phyloP scores from a whole-genome alignment of 2,113 vertebrate species.

The Thalassarche chlororhynchos region DNA sequence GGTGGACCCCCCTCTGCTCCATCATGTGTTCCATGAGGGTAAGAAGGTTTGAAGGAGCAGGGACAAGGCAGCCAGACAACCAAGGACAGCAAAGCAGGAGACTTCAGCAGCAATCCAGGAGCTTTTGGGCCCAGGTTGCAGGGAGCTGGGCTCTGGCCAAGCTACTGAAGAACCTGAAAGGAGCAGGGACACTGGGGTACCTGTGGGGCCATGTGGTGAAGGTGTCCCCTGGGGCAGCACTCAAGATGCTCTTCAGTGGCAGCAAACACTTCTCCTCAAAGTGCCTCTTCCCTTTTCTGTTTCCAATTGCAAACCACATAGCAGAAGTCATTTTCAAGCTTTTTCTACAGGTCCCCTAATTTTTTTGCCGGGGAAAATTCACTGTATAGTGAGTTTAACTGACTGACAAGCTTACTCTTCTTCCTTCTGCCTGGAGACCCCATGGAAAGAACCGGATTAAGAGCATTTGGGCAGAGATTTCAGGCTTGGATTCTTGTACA shows the following conservation, averaged over 20 bases:
- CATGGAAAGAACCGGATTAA: background rate
- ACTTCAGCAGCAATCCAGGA: background rate
- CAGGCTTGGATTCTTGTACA: background rate
- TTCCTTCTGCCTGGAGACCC: background rate
- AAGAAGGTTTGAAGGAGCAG: background rate
- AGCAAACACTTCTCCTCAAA: background rate
- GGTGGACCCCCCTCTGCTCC: background rate
- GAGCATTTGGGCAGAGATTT: background rate
- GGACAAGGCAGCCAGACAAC: background rate
- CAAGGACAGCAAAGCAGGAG: background rate
- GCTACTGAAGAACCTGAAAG: background rate
- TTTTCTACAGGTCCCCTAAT: background rate
- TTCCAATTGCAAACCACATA: background rate
- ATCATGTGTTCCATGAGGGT: accelerated
- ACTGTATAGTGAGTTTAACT: background rate
- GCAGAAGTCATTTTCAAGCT: background rate
- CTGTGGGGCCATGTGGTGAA: background rate
- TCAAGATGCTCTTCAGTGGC: background rate
- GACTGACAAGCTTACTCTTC: background rate
- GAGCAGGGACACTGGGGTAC: background rate
- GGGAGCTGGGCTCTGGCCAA: background rate
- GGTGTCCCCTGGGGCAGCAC: background rate
- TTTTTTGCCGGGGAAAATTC: background rate
- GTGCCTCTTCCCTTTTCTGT: background rate
- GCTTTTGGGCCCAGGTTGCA: background rate